These are phyloP conservation scores for Hylaeus anthracinus DNA, from an alignment of 1,140 invertebrate genomes.

Conservation along the genomic window DNA sequence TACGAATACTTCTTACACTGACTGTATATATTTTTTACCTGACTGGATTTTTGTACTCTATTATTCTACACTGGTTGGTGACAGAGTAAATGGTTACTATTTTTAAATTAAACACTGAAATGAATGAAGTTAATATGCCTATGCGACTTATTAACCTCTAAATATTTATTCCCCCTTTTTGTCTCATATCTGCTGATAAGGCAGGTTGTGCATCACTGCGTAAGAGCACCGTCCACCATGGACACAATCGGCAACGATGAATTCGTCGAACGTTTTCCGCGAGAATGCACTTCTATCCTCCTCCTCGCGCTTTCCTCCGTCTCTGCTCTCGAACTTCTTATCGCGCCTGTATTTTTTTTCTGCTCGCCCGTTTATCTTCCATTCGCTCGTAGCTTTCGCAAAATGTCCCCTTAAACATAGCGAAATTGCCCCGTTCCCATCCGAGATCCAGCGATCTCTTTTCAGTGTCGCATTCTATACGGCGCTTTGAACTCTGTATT, in stretches of 20 bases:
- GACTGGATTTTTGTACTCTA: too few relatives aligned
- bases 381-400: not conserved
- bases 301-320: not conserved
- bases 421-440: not conserved
- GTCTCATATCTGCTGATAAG: too few relatives aligned
- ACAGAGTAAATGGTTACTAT: too few relatives aligned
- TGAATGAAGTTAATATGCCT: too few relatives aligned
- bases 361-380: conserved; percentile 20
- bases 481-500: not conserved
- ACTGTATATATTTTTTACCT: too few relatives aligned
- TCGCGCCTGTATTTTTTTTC: conserved; percentile 11
- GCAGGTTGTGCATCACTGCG: too few relatives aligned
- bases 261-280: conserved; percentile 47
- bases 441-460: not conserved
- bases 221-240: not conserved
- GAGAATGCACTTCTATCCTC: conserved; percentile 21
- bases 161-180: too few relatives aligned
- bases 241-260: conserved; percentile 29
- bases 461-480: not conserved
- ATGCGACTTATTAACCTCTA: too few relatives aligned
- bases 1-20: too few relatives aligned
- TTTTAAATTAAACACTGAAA: too few relatives aligned
- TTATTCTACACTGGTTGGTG: too few relatives aligned
- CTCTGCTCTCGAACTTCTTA: conserved; percentile 17
- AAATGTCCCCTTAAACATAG: conserved; percentile 15